Evolutionary conservation across 1,140 invertebrate species (phyloP).

Genomic region (Philotrypesis tridentata): DNA sequence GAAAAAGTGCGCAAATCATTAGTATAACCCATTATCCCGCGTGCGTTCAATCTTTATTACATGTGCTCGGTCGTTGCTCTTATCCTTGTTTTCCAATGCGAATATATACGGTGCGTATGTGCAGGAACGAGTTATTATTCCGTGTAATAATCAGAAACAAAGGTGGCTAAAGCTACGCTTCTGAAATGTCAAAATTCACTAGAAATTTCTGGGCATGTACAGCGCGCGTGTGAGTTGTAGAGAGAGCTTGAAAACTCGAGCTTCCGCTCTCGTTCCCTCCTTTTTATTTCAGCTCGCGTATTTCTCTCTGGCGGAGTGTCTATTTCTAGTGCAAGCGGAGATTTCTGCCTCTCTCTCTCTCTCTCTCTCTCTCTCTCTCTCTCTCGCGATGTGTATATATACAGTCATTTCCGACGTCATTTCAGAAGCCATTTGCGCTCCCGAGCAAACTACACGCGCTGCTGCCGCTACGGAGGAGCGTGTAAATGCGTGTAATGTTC

Average conservation of each 20-base stretch:
- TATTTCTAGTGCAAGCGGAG: conserved; percentile 41
- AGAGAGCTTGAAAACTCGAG: too few species aligned
- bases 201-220: too few species aligned
- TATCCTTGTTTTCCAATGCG: too few species aligned
- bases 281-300: neutral
- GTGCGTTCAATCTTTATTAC: neutral
- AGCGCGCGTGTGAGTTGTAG: too few species aligned
- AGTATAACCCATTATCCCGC: neutral
- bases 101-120: too few species aligned
- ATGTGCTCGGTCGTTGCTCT: too few species aligned
- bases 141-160: too few species aligned
- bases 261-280: neutral
- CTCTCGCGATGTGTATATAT: neutral
- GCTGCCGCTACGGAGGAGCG: neutral
- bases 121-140: too few species aligned
- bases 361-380: neutral
- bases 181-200: conserved; percentile 1
- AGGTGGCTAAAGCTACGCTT: too few species aligned
- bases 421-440: conserved; percentile 42
- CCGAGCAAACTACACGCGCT: neutral
- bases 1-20: conserved; percentile 20
- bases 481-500: conserved; percentile 20
- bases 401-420: conserved; percentile 41
- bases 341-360: conserved; percentile 34
- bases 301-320: neutral